Percentiles rank a stretch among this genome's conserved stretches.
Evolutionary conservation across 2,888 invertebrate species (phyloP).

Genomic region (Drosophila peninsularis): DNA sequence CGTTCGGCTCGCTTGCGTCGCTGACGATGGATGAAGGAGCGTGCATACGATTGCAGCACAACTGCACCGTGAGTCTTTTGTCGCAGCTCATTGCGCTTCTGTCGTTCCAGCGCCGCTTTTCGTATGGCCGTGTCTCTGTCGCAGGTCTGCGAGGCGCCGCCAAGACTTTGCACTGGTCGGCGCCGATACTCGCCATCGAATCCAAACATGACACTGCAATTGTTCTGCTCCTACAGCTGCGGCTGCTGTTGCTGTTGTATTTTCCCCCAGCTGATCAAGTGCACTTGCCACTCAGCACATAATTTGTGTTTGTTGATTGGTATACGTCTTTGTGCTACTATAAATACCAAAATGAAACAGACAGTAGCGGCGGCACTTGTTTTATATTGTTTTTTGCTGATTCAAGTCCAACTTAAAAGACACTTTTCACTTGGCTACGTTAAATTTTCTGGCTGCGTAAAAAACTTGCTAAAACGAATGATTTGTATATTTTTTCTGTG

Average conservation of each 20-base stretch:
- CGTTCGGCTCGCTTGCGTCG: constrained; percentile 88
- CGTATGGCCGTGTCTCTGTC: constrained; percentile 88
- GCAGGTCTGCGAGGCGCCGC: constrained; percentile 92
- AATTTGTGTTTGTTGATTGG: constrained; percentile 23
- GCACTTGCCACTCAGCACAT: constrained; percentile 45
- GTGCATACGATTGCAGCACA: constrained; percentile 92
- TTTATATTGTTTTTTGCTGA: background rate
- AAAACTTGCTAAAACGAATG: constrained; percentile 65
- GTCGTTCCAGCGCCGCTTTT: constrained; percentile 93
- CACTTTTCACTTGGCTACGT: constrained; percentile 36
- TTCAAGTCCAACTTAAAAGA: constrained; percentile 9
- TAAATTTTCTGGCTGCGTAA: constrained; percentile 64
- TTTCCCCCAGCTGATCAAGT: constrained; percentile 60
- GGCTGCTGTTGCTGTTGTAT: constrained; percentile 44
- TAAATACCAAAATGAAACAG: constrained; percentile 5
- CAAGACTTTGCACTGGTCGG: constrained; percentile 94
- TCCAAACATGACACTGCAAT: constrained; percentile 86
- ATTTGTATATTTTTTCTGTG: constrained; percentile 71
- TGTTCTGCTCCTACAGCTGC: constrained; percentile 17
- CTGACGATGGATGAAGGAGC: constrained; percentile 90
- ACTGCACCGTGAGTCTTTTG: constrained; percentile 90
- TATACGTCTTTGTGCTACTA: constrained; percentile 2
- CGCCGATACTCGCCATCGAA: constrained; percentile 96
- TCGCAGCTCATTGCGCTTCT: constrained; percentile 93
- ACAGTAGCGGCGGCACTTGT: background rate